Evolutionary conservation across 2,797 vertebrate genomes (phyloP).

Genomic region (Austrolebias charrua): DNA sequence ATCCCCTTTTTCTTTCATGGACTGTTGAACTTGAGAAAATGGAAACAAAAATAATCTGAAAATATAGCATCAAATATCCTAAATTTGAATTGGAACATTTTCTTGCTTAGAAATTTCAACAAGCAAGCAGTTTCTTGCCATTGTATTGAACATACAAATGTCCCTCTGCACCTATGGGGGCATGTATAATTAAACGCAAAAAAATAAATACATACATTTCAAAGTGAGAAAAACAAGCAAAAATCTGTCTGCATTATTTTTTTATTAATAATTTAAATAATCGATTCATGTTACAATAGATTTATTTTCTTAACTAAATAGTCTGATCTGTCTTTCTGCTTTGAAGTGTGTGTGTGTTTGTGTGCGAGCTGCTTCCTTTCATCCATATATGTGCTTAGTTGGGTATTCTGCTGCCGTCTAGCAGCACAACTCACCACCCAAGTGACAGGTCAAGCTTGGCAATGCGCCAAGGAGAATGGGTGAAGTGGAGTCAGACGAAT

Average conservation of each 20-base stretch:
- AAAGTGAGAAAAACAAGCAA: no score
- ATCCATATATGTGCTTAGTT: constrained; percentile 41
- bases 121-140: background rate
- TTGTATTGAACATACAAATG: background rate
- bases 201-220: no score
- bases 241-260: background rate
- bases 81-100: background rate
- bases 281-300: background rate
- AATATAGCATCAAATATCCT: background rate
- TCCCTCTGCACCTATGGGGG: no score
- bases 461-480: constrained; percentile 41
- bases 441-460: constrained; percentile 68
- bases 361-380: constrained; percentile 33
- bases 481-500: constrained; percentile 59
- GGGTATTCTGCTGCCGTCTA: constrained; percentile 51
- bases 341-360: constrained; percentile 12
- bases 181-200: no score
- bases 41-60: no score
- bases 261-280: no score
- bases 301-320: background rate
- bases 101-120: no score
- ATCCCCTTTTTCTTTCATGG: no score
- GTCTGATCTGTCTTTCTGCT: constrained; percentile 16
- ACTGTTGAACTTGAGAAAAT: background rate
- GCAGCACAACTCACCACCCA: constrained; percentile 48